Evolutionary conservation across 2,888 invertebrate species (phyloP), one percentile per base, ranked within the genome.

Genomic region (Protodeltote pygarga): DNA sequence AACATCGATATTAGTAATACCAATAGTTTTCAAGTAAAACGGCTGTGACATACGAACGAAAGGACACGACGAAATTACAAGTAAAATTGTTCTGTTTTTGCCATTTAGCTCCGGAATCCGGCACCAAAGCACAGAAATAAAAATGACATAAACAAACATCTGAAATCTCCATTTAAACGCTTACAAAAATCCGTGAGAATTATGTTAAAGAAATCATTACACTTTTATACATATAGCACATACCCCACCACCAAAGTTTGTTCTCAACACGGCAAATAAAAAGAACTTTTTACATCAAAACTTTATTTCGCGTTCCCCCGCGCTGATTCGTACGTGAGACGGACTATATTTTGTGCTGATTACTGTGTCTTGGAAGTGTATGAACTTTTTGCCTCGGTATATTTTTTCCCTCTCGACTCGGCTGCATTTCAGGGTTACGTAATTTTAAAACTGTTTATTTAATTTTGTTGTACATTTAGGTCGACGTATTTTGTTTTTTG

Each of bases 281-380:
- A 89, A 84, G 77, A 92, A 92, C 89, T 92, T 92, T 92, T 92
- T 89, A 92, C 92, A 92, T 92, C 92, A 90, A 88, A 92, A 92
- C 90, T 92, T 92, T 89, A 83, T 82, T 87, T 77, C 78, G 74
- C 76, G 68, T 75, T 68, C 73, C 73, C 45, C 63, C 72, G 78
- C 82, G 79, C 81, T 80, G 86, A 83, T 86, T 86, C 83, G 87
- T 87, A 91, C 91, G 91, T 89, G 90, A 81, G 84, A 71, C 77
- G 68, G 77, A 81, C 81, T 85, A 83, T 85, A 84, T 87, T 84
- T 81, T 72, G 78, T 68, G 75, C 83, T 90, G 87, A 89, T 91
- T 89, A 89, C 84, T 78, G 75, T 75, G 68, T 74, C 76, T 77
- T 68, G 71, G 58, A 66, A 68, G 63, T 63, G 40, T 48, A 65